Evolutionary conservation across 2,888 invertebrate species (phyloP), one percentile per base, ranked within the genome.

Genomic region (Linnaemya tessellans): DNA sequence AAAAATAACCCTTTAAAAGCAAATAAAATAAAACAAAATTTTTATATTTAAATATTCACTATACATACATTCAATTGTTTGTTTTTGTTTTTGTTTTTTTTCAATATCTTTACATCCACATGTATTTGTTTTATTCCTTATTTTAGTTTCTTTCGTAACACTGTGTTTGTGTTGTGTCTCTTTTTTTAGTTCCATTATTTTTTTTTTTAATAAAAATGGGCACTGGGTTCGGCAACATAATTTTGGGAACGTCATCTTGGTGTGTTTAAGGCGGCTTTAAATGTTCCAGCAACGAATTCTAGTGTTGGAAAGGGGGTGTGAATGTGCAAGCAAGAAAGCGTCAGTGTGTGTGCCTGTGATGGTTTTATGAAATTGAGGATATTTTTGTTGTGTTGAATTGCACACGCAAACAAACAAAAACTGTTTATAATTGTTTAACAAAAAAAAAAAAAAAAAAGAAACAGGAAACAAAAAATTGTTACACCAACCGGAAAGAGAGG

Each of bases 11-110:
- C 0, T 13, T 71, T 81, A 75, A 75, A 67, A 75, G 60, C 65
- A 73, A 43, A 20, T n/a, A n/a, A 74, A 64, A 67, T 67, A 35
- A 81, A 67, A 81, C 75, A 75, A 75, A 51, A 10, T 30, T 56
- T 77, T 68, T 68, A 62, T 81, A 81, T 75, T 81, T 75, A 81
- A 75, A 78, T 75, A 68, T 68, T 75, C 51, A 68, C 41, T 74
- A 60, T 74, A 81, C 74, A 75, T 62, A 75, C 60, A 81, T 62
- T 68, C 20, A 75, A 20, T 73, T 73, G 18, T 4, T 46, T 15
- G 9, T 46, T 49, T 20, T 73, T 49, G n/a, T 46, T 3, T n/a
- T 46, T 49, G 9, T 51, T 20, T 62, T 46, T 60, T 20, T 30
- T 5, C 30, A 30, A 60, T 18, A 60, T 38, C 11, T 35, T 51